phyloP scores from a whole-genome alignment of 1,140 invertebrate genomes.

The Meloidogyne exigua region DNA sequence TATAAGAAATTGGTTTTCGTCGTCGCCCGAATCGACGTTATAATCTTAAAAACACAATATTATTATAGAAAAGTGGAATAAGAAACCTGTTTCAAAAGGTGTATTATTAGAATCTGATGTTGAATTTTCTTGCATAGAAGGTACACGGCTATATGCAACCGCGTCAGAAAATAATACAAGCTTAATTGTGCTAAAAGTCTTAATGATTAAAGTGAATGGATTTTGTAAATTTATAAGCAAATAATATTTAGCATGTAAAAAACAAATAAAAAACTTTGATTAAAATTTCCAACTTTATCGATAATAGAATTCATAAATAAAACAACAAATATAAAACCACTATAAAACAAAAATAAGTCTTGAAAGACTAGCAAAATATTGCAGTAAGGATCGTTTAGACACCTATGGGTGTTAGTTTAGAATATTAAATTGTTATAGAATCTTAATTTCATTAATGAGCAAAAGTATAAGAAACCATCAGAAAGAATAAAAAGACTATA shows the following conservation, averaged over 20 bases:
- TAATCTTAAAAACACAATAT: neutral
- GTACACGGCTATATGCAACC: conserved; percentile 3
- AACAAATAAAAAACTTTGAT: neutral
- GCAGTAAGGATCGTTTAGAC: neutral
- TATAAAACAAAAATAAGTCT: neutral
- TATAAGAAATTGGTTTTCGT: neutral
- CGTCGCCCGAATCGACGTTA: neutral
- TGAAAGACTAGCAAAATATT: neutral
- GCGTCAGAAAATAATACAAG: neutral
- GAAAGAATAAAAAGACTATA: no score
- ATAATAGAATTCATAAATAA: neutral
- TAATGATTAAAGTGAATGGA: neutral
- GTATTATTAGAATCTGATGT: neutral
- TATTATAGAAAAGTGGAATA: neutral
- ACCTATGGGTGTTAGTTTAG: no score
- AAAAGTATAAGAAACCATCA: no score
- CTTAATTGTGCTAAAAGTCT: neutral
- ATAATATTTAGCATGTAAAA: neutral
- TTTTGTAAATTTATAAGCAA: neutral
- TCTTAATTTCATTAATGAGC: no score
- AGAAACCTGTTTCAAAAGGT: neutral
- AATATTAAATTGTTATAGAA: no score
- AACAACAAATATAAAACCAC: neutral
- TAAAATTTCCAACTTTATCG: neutral
- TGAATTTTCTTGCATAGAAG: conserved; percentile 13